Base-by-base conservation (phyloP, 1,140 invertebrate genomes). In the Orius laevigatus region DNA sequence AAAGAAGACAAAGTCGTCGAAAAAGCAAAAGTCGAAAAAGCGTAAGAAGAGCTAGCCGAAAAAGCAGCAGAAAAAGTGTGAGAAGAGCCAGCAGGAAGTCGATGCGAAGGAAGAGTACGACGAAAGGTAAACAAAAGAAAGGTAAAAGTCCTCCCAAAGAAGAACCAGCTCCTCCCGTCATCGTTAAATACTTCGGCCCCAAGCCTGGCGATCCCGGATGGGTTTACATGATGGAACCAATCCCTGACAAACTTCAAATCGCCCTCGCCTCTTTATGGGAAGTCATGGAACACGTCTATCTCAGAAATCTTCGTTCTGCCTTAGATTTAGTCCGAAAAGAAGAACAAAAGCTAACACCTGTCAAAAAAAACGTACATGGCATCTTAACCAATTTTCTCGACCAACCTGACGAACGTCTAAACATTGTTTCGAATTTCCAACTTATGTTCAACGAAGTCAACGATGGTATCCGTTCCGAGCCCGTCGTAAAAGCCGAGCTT, bases 341-440 rank as follows among this genome's bases (percentile, higher is more conserved):
- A 5, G 35, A 49, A 18, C 18, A 14, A 10, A 34, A n/a, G 16
- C 5, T 49, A 11, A n/a, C 49, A 8, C 51, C 51, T 14, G 46
- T 49, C 20, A 46, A 25, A 33, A 42, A 49, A 25, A 38, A 43
- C 12, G 35, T 53, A 3, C 9, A n/a, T 14, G 15, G 4, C 2
- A 34, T 11, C 35, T 14, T 48, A 5, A 14, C 12, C 16, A 15
- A 49, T 11, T 19, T n/a, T 12, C 11, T 45, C 9, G 20, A 46
- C 8, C 11, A 31, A 11, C 35, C 35, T 2, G 50, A 55, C 32
- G 39, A 42, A 5, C 50, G 47, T 34, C 11, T 34, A 35, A 9
- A 43, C 3, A 3, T 51, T 4, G 48, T 53, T 9, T 25, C 38
- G n/a, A 46, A 55, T 40, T 55, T 55, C 45, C 51, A 50, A 14